Conservation (phyloP, 2,888 invertebrate genomes). For the Acleris cristana region DNA sequence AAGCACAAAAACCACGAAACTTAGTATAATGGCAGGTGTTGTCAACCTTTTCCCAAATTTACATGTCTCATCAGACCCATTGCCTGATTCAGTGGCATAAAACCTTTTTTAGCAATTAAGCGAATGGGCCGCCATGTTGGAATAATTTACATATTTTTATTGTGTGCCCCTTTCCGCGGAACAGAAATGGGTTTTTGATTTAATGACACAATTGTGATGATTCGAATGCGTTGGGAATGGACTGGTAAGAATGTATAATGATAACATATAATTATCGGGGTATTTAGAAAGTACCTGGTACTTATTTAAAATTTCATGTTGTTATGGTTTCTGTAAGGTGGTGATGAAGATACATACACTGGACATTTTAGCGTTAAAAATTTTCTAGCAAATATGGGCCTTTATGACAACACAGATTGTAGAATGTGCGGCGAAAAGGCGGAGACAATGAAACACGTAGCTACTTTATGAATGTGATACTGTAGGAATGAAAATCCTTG, state of each 20-base stretch:
- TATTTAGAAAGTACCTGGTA: too few species aligned
- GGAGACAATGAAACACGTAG: too few species aligned
- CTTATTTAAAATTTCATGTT: too few species aligned
- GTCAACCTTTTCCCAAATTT: constrained; percentile 20
- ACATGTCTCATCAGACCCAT: constrained; percentile 25
- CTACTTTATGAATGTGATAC: too few species aligned
- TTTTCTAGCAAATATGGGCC: too few species aligned
- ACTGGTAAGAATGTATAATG: constrained; percentile 11
- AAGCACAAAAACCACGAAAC: background rate
- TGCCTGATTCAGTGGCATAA: constrained; percentile 42
- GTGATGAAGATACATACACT: too few species aligned
- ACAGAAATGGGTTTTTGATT: constrained; percentile 45
- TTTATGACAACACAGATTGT: too few species aligned
- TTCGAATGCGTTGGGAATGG: constrained; percentile 35
- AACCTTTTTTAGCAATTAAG: constrained; percentile 48
- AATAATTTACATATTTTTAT: constrained; percentile 60
- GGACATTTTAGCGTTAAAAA: too few species aligned
- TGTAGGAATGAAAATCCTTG: too few species aligned
- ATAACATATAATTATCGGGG: too few species aligned
- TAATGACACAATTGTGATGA: constrained; percentile 37
- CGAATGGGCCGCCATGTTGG: constrained; percentile 47
- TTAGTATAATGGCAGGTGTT: background rate
- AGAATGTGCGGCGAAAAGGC: too few species aligned
- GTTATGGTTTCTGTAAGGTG: too few species aligned
- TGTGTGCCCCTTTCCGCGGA: constrained; percentile 41